A percentile compares a stretch with the other conserved stretches of the same genome.
These are phyloP conservation scores for Tenualosa ilisha DNA, from an alignment of 2,797 vertebrate species.

Conservation along the genomic window DNA sequence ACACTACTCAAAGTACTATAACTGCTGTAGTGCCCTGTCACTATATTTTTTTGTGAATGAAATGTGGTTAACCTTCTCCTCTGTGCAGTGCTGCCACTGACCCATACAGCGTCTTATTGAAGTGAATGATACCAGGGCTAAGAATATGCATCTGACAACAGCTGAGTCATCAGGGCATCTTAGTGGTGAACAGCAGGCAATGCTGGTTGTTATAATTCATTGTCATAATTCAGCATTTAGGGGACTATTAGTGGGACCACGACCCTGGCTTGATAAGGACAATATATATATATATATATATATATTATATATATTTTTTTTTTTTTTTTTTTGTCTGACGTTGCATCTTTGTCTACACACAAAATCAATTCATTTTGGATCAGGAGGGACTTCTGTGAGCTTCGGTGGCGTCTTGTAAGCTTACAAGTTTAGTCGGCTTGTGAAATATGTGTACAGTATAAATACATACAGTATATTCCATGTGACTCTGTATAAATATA, in stretches of 20 bases:
- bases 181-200: not conserved
- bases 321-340: not conserved
- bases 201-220: no score
- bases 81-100: not conserved
- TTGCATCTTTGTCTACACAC: not conserved
- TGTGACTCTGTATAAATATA: not conserved
- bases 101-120: not conserved
- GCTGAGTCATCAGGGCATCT: conserved; percentile 4
- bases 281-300: no score
- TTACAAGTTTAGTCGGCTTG: no score
- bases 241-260: not conserved
- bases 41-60: not conserved
- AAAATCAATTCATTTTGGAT: not conserved
- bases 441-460: no score
- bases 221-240: not conserved
- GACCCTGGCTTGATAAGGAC: conserved; percentile 4
- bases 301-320: no score
- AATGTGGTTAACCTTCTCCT: not conserved
- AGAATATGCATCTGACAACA: not conserved
- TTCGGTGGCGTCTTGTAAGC: no score
- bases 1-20: no score
- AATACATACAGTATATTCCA: no score
- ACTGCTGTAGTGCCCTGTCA: not conserved
- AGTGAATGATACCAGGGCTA: not conserved
- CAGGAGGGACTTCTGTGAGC: not conserved